Percentiles rank a stretch among this genome's conserved stretches.
Conservation (phyloP, 2,797 vertebrate species). For the Sphaeramia orbicularis region DNA sequence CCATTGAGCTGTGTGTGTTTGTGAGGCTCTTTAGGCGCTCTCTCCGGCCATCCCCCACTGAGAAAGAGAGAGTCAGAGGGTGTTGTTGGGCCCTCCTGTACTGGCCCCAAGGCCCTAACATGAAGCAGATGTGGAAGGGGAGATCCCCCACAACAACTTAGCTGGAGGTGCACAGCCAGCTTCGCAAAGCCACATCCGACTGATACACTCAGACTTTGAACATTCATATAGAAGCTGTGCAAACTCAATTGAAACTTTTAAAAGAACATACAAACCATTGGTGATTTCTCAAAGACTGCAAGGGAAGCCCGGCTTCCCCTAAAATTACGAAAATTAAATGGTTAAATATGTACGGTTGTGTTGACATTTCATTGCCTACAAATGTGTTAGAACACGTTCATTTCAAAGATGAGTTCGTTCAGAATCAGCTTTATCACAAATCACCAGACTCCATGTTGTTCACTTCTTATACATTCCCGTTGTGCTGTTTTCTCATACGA, state of each 20-base stretch:
- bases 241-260: slow-evolving; percentile 1
- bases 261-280: background rate
- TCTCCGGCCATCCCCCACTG: slow-evolving; percentile 68
- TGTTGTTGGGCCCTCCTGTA: slow-evolving; percentile 50
- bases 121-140: slow-evolving; percentile 75
- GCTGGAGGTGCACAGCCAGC: slow-evolving; percentile 47
- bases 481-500: no score
- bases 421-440: no score
- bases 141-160: slow-evolving; percentile 60
- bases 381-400: no score
- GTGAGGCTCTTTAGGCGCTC: slow-evolving; percentile 37
- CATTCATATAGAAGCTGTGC: slow-evolving; percentile 12
- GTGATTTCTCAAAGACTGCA: no score
- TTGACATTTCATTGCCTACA: no score
- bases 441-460: no score
- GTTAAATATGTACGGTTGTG: no score
- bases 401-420: no score
- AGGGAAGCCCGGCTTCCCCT: no score
- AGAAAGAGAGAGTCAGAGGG: slow-evolving; percentile 39
- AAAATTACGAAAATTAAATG: no score
- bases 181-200: slow-evolving; percentile 49
- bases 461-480: no score
- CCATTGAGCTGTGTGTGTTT: slow-evolving; percentile 19
- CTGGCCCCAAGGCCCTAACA: slow-evolving; percentile 70
- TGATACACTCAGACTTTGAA: slow-evolving; percentile 23